These are phyloP conservation scores for Elephantulus edwardii DNA, from an alignment of 2,113 vertebrate genomes.

Conservation along the genomic window DNA sequence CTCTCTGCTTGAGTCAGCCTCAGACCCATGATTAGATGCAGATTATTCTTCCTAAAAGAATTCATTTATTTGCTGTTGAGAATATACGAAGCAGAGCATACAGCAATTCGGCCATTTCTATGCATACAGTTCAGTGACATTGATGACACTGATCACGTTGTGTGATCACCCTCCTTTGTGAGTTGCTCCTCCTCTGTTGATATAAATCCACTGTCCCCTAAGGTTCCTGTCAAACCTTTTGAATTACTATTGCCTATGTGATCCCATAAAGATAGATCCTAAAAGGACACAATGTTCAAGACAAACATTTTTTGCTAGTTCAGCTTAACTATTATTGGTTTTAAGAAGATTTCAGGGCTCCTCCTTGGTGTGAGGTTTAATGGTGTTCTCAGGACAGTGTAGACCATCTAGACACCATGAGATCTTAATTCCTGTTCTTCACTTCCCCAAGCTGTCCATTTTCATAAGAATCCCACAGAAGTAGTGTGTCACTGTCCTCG, in stretches of 20 bases:
- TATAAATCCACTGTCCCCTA: background rate
- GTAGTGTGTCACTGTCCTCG: fast-evolving
- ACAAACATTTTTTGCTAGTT: background rate
- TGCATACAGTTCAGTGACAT: too few species aligned
- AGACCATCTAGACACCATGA: background rate
- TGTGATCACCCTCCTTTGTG: background rate
- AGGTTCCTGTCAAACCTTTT: background rate
- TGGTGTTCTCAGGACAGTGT: background rate
- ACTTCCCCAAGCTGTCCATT: background rate
- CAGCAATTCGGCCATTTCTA: too few species aligned
- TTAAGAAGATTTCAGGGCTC: background rate
- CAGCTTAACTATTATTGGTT: background rate
- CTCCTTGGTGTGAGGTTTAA: background rate
- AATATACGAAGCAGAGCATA: background rate
- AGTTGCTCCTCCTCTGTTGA: background rate
- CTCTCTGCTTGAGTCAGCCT: too few species aligned
- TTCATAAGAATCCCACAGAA: background rate
- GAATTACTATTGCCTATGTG: too few species aligned
- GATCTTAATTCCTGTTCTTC: too few species aligned
- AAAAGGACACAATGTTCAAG: too few species aligned
- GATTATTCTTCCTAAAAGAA: background rate
- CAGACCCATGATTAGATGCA: fast-evolving
- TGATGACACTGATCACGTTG: background rate
- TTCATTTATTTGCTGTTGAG: background rate
- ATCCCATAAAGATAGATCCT: too few species aligned